Percentiles rank a stretch among this genome's conserved stretches.
Conservation (phyloP, 2,888 invertebrate genomes). For the Panorpa germanica region DNA sequence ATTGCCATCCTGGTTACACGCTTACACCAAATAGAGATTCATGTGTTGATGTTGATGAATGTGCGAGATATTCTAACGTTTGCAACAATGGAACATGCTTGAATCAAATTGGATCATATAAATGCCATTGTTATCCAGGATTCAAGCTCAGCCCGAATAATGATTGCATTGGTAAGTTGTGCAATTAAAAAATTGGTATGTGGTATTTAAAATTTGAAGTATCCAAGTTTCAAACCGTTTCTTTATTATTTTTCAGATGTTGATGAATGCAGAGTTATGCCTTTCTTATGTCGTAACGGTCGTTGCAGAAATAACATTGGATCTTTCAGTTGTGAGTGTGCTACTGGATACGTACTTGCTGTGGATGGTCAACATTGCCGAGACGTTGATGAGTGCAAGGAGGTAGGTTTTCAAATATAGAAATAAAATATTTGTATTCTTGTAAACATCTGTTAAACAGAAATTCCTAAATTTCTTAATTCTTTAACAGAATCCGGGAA, state of each 20-base stretch:
- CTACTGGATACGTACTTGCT: constrained; percentile 54
- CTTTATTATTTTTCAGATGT: constrained; percentile 21
- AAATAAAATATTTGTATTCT: constrained; percentile 3
- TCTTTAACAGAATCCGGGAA: constrained; percentile 27
- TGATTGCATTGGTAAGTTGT: constrained; percentile 48
- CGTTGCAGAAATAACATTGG: constrained; percentile 64
- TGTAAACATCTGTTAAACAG: neutral
- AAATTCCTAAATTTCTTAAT: constrained; percentile 6
- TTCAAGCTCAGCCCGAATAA: constrained; percentile 60
- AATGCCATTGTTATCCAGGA: constrained; percentile 55
- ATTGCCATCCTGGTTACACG: constrained; percentile 48
- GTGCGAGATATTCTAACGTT: constrained; percentile 46
- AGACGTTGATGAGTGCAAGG: constrained; percentile 59
- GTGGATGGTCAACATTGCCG: constrained; percentile 60
- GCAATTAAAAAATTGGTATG: constrained; percentile 1
- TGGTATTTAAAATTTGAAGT: constrained; percentile 3
- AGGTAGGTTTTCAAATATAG: constrained; percentile 23
- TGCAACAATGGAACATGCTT: constrained; percentile 63
- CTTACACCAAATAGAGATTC: constrained; percentile 41
- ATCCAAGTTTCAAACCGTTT: constrained; percentile 12
- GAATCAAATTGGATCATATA: constrained; percentile 48
- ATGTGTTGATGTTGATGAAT: constrained; percentile 58
- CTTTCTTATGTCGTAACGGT: constrained; percentile 71
- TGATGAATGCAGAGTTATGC: constrained; percentile 30
- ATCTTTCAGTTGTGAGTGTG: constrained; percentile 66